Base-by-base conservation (phyloP, 2,113 vertebrate genomes). In the Lepus americanus region DNA sequence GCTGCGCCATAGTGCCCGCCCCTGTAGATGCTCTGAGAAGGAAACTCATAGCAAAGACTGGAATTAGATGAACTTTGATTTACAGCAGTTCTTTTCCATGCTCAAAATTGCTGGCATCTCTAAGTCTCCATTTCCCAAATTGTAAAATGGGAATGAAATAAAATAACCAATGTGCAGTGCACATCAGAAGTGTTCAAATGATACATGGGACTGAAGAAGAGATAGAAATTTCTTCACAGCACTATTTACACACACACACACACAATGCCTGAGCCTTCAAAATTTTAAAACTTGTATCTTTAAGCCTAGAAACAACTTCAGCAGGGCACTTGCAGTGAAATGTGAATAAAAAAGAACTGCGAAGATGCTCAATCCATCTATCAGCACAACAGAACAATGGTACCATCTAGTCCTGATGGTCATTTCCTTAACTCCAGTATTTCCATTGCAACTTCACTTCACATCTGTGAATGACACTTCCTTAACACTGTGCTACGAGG, bases 281-380 rank as follows among this genome's bases (percentile, higher is more conserved):
- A 82, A 59, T 90, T 91, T 87, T 80, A 33, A 97, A 73, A 94
- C 94, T 92, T 92, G 73, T 49, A 9, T 81, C 78, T 87, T 85
- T 39, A 8, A 84, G 20, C 23, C 44, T 16, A 76, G 70, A 97
- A 96, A 94, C 17, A 95, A 95, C 82, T 64, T 69, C 63, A 67
- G 49, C n/a, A 83, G 70, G 80, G 92, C 17, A 72, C 55, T 17
- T 77, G 67, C 22, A 9, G 53, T 73, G 63, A 88, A 76, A 33
- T 87, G 81, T 80, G 94, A 95, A 77, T 11, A 83, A 94, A 92
- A 74, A 79, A 96, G 76, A 49, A 69, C 66, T 76, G 9, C 78
- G n/a, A 55, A 88, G 83, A 61, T 82, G 78, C 95, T 61, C 83
- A 74, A 95, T 81, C 5, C 29, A n/a, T 36, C 55, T 19, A 86